These are phyloP conservation scores for Clistopyga incitator DNA, from an alignment of 2,888 invertebrate genomes.

Conservation along the genomic window DNA sequence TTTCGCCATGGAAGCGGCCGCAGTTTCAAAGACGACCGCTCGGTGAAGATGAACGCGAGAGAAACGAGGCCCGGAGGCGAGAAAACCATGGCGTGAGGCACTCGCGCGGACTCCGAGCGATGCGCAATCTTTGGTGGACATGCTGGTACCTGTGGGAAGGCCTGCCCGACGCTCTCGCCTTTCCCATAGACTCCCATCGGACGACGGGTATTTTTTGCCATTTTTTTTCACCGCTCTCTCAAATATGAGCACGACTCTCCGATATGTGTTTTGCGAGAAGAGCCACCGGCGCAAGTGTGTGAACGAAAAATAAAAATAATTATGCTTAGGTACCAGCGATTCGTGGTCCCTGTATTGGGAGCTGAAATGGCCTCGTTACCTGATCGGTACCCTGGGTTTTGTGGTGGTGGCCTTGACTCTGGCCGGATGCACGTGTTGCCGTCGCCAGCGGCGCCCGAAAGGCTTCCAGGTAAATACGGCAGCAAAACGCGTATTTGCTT, in stretches of 20 bases:
- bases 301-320: neutral
- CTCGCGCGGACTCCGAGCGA: conserved; percentile 69
- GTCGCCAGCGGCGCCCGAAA: conserved; percentile 79
- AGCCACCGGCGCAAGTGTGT: no score
- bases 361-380: conserved; percentile 77
- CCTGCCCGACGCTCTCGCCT: conserved; percentile 78
- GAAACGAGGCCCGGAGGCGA: neutral
- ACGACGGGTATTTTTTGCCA: conserved; percentile 68
- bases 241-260: no score
- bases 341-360: conserved; percentile 75
- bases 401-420: conserved; percentile 78
- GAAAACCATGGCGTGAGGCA: conserved; percentile 38
- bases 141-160: conserved; percentile 80
- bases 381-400: conserved; percentile 77
- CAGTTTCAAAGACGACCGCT: no score
- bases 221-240: no score
- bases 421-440: conserved; percentile 81
- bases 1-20: no score
- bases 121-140: conserved; percentile 79
- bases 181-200: conserved; percentile 76
- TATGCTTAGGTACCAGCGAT: conserved; percentile 61
- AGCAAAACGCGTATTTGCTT: neutral
- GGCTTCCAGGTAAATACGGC: conserved; percentile 80
- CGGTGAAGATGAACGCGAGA: no score
- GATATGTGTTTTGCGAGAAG: no score